phyloP scores from a whole-genome alignment of 2,888 invertebrate genomes.

The Dorcus hopei region DNA sequence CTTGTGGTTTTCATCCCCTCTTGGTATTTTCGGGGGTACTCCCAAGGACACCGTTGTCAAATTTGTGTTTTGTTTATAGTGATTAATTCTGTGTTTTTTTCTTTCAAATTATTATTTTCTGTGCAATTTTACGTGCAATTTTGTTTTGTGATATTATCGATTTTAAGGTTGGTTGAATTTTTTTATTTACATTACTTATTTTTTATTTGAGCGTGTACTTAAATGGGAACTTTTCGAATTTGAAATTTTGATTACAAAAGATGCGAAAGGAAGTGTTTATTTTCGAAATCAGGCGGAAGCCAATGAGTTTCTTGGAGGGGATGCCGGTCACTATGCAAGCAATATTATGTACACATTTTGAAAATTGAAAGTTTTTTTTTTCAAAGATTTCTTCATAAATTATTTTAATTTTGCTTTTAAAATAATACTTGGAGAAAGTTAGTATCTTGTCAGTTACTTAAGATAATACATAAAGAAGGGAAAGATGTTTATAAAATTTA shows the following conservation, averaged over 20 bases:
- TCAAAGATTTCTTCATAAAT: too few species aligned
- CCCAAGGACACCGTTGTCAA: constrained; percentile 44
- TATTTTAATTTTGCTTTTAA: too few species aligned
- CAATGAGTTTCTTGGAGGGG: too few species aligned
- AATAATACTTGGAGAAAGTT: too few species aligned
- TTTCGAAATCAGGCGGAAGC: too few species aligned
- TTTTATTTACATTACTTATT: constrained; percentile 4
- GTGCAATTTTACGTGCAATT: constrained; percentile 18
- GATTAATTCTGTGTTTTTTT: constrained; percentile 18
- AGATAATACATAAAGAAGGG: too few species aligned
- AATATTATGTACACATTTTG: too few species aligned
- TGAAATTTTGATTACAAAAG: neutral
- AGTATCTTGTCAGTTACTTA: too few species aligned
- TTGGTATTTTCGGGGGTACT: constrained; percentile 42
- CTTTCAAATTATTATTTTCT: constrained; percentile 17
- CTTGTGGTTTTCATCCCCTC: constrained; percentile 40
- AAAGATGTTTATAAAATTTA: too few species aligned
- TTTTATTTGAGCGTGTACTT: neutral
- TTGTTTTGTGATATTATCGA: constrained; percentile 1
- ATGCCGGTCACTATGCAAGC: too few species aligned
- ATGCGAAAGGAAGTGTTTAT: too few species aligned
- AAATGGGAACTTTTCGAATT: neutral
- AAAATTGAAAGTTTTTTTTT: too few species aligned
- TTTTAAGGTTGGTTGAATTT: neutral
- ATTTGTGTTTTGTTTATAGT: constrained; percentile 23